Conservation (phyloP, 2,113 vertebrate species). For the Alligator sinensis region DNA sequence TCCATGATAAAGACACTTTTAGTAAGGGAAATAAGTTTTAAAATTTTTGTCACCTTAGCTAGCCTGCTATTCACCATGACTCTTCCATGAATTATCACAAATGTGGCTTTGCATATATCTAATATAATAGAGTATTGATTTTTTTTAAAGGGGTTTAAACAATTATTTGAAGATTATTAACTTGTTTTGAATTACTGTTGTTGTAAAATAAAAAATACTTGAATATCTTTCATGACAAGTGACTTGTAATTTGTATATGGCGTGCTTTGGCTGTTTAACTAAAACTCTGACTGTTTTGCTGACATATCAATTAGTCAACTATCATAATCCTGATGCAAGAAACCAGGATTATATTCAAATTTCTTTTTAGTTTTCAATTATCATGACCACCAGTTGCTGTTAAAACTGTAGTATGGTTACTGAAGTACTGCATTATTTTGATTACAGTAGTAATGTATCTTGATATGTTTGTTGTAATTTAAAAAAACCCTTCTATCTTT, state of each 20-base stretch:
- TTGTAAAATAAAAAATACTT: slow-evolving; percentile 24
- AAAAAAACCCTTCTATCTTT: background rate
- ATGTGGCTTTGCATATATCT: background rate
- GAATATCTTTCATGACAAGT: background rate
- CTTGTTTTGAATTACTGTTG: background rate
- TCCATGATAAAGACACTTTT: background rate
- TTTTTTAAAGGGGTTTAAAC: background rate
- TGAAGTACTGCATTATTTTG: slow-evolving; percentile 59
- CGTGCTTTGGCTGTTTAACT: background rate
- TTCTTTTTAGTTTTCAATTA: slow-evolving; percentile 44
- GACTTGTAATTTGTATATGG: slow-evolving; percentile 25
- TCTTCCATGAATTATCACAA: background rate
- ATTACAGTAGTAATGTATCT: slow-evolving; percentile 49
- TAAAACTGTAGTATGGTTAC: slow-evolving; percentile 42
- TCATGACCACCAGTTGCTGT: slow-evolving; percentile 58
- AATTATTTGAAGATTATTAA: background rate
- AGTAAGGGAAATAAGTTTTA: slow-evolving; percentile 12
- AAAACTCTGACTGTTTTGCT: slow-evolving; percentile 32
- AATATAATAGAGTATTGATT: background rate
- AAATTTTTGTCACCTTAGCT: background rate
- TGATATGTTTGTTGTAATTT: slow-evolving; percentile 20
- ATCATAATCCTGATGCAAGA: slow-evolving; percentile 55
- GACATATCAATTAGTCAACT: slow-evolving; percentile 47
- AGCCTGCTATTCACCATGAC: background rate
- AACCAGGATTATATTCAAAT: slow-evolving; percentile 40